Evolutionary conservation across 2,797 vertebrate genomes (phyloP).

Genomic region (Hippoglossus hippoglossus): DNA sequence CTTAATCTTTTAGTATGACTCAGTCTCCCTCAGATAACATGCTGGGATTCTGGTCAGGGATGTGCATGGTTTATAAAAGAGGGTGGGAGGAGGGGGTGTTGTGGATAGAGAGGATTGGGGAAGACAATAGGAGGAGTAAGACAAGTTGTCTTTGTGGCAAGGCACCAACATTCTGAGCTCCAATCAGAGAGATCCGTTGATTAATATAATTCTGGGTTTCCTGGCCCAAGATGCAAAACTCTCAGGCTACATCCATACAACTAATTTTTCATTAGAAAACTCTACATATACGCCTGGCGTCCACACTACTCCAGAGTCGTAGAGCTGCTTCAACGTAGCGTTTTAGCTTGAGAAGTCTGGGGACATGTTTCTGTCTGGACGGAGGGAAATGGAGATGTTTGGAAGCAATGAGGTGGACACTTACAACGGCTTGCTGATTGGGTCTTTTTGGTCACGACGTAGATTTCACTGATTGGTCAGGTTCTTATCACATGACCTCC

Average conservation of each 20-base stretch:
- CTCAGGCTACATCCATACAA: not conserved
- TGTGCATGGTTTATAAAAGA: slow-evolving; percentile 45
- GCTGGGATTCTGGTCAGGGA: slow-evolving; percentile 61
- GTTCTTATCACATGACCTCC: no score
- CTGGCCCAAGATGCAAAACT: slow-evolving; percentile 29
- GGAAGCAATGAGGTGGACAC: no score
- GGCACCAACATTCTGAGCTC: slow-evolving; percentile 48
- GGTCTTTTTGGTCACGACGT: no score
- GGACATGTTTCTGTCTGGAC: no score
- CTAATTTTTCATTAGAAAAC: not conserved
- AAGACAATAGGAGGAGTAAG: slow-evolving; percentile 45
- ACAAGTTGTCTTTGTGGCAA: slow-evolving; percentile 47
- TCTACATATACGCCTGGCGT: not conserved
- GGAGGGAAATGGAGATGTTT: no score
- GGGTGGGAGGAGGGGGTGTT: slow-evolving; percentile 5
- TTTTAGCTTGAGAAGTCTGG: no score
- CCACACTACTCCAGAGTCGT: not conserved
- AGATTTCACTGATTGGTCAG: no score
- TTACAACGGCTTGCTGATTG: no score
- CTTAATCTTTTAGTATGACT: slow-evolving; percentile 71
- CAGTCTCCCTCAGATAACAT: slow-evolving; percentile 62
- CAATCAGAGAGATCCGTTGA: slow-evolving; percentile 54
- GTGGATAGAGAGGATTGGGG: slow-evolving; percentile 15
- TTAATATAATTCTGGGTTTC: slow-evolving; percentile 54
- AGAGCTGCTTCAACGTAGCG: no score